Percentiles rank a stretch among this genome's conserved stretches.
Conservation (phyloP, 2,113 vertebrate genomes). For the Nothobranchius kuhntae region DNA sequence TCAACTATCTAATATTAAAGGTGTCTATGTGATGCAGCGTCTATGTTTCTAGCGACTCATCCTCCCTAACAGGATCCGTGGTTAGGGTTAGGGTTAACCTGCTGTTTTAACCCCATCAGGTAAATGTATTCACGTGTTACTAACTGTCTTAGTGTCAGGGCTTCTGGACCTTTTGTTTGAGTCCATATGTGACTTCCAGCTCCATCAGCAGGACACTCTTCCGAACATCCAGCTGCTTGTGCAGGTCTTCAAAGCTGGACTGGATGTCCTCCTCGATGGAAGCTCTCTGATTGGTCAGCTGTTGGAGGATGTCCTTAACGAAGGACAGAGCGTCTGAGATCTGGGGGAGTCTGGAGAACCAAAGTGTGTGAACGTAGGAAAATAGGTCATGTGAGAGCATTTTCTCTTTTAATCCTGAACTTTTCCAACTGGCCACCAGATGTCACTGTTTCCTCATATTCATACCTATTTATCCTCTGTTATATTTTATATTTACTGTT, state of each 20-base stretch:
- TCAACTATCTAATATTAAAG: too few species aligned
- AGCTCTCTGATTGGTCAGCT: conserved; percentile 90
- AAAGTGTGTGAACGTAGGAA: too few species aligned
- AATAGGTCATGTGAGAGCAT: too few species aligned
- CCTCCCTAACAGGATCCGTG: too few species aligned
- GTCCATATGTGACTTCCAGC: conserved; percentile 95
- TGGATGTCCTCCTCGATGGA: conserved; percentile 97
- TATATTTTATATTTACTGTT: too few species aligned
- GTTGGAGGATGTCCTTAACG: conserved; percentile 91
- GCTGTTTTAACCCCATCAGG: too few species aligned
- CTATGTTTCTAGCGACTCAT: too few species aligned
- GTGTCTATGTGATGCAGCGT: too few species aligned
- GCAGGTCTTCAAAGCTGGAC: conserved; percentile 92
- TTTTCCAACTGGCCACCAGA: conserved; percentile 14
- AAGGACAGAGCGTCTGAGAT: conserved; percentile 87
- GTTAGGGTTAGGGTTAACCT: too few species aligned
- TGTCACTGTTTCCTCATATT: conserved; percentile 3
- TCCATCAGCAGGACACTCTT: conserved; percentile 98
- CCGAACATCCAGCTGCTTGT: conserved; percentile 94
- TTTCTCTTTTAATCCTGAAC: background rate
- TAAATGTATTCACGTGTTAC: too few species aligned
- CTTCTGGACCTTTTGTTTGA: conserved; percentile 91
- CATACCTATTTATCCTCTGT: background rate
- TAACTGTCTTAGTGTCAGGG: too few species aligned
- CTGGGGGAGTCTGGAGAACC: conserved; percentile 87